phyloP scores from a whole-genome alignment of 2,797 vertebrate genomes.

The Eulemur mongoz region DNA sequence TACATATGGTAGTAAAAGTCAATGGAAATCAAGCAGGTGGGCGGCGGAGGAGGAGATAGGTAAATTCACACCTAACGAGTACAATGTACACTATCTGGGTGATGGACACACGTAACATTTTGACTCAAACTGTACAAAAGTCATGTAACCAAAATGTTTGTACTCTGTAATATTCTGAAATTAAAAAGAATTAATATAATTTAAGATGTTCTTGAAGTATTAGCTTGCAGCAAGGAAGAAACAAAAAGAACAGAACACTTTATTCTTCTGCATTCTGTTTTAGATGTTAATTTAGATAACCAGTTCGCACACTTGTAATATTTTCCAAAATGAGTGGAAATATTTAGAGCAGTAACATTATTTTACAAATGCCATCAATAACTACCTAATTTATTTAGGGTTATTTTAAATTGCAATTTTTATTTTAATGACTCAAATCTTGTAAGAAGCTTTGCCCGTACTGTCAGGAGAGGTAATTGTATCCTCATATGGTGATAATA shows the following conservation, averaged over 20 bases:
- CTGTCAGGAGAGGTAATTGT: conserved; percentile 76
- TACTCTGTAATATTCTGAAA: no score
- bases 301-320: conserved; percentile 31
- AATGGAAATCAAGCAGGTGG: no score
- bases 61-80: no score
- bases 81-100: no score
- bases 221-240: neutral
- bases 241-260: conserved; percentile 38
- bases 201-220: neutral
- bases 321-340: conserved; percentile 65
- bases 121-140: no score
- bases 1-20: no score
- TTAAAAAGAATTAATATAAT: neutral
- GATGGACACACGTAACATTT: no score
- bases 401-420: conserved; percentile 74
- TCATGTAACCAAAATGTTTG: no score
- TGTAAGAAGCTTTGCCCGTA: conserved; percentile 68
- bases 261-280: conserved; percentile 54
- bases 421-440: conserved; percentile 68
- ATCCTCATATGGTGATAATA: conserved; percentile 63
- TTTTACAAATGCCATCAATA: conserved; percentile 62
- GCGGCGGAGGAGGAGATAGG: no score
- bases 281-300: conserved; percentile 68
- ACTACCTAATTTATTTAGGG: conserved; percentile 44
- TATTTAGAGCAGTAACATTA: conserved; percentile 51